Percentiles rank a stretch among this genome's conserved stretches.
phyloP scores from a whole-genome alignment of 2,797 vertebrate genomes.

The Ficedula albicollis region DNA sequence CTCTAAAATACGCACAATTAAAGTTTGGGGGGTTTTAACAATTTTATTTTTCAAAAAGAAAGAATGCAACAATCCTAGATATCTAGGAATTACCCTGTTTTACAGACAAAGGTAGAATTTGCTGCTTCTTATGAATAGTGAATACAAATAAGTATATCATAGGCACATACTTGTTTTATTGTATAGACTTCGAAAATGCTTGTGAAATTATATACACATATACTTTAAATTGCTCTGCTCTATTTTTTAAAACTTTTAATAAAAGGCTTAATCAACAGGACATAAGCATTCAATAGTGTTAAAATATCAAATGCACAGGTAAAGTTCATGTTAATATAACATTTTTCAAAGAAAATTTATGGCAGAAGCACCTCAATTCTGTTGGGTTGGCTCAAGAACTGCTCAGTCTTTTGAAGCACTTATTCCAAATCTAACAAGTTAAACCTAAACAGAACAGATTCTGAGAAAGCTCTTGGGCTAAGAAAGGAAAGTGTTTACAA shows the following conservation, averaged over 20 bases:
- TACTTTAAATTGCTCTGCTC: neutral
- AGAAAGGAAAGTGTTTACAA: neutral
- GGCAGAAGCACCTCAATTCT: neutral
- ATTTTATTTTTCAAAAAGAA: neutral
- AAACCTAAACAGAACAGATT: neutral
- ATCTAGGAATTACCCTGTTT: neutral
- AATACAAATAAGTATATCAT: neutral
- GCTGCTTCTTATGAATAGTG: neutral
- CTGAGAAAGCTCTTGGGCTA: neutral
- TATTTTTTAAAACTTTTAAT: neutral
- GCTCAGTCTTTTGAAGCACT: neutral
- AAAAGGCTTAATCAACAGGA: neutral
- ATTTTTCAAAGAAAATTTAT: neutral
- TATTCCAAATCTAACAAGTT: neutral
- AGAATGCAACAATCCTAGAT: neutral
- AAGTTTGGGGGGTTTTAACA: accelerated
- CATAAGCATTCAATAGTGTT: neutral
- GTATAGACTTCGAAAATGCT: neutral
- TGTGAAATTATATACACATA: neutral
- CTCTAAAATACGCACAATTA: neutral
- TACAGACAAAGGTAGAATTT: neutral
- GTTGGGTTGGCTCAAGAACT: neutral
- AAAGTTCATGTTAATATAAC: neutral
- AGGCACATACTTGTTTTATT: neutral
- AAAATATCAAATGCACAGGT: neutral